phyloP scores from a whole-genome alignment of 2,113 vertebrate genomes.

The Micromys minutus region DNA sequence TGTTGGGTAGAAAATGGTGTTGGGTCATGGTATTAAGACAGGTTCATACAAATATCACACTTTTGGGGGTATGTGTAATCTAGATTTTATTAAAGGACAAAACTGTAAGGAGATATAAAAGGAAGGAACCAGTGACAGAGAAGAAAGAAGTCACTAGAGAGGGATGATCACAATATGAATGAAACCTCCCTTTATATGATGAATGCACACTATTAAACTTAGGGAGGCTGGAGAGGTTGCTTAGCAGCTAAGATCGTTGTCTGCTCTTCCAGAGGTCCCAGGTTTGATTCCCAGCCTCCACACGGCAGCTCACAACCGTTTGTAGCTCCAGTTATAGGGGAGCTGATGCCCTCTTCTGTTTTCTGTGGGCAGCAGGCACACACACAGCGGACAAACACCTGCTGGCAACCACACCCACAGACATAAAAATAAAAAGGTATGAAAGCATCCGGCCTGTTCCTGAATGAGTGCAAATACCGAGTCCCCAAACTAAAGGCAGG shows the following conservation, averaged over 20 bases:
- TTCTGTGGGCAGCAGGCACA: background rate
- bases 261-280: background rate
- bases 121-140: background rate
- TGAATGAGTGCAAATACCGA: background rate
- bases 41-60: background rate
- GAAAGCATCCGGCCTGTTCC: background rate
- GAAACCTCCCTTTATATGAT: background rate
- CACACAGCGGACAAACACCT: background rate
- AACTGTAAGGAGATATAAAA: background rate
- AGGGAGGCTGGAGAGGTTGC: background rate
- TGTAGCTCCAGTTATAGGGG: background rate
- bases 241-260: background rate
- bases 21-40: background rate
- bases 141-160: background rate
- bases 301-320: background rate
- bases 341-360: background rate
- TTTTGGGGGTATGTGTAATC: background rate
- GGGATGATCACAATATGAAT: background rate
- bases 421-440: background rate
- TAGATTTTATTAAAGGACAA: background rate
- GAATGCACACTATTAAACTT: background rate
- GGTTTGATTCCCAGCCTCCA: background rate
- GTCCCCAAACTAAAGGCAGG: background rate
- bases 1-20: background rate
- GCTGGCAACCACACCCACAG: background rate